phyloP scores from a whole-genome alignment of 2,113 vertebrate species.

The Sturnira hondurensis region DNA sequence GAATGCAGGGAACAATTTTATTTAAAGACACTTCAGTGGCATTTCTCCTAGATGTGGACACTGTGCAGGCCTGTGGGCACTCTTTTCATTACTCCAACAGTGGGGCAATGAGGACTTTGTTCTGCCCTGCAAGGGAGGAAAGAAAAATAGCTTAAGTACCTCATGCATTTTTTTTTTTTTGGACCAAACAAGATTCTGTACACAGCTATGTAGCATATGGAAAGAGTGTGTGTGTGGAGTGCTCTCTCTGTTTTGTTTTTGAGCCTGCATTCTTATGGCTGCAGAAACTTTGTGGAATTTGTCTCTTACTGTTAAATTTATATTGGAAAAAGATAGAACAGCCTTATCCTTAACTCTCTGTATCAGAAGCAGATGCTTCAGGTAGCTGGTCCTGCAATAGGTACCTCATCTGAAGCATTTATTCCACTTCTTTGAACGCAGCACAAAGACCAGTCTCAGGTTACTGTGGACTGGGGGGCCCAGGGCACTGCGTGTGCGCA shows the following conservation, averaged over 20 bases:
- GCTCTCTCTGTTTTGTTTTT: background rate
- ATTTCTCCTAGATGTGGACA: background rate
- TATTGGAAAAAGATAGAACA: background rate
- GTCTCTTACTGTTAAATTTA: background rate
- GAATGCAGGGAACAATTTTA: background rate
- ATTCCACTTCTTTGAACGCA: background rate
- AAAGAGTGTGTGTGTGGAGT: background rate
- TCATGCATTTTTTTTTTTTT: background rate
- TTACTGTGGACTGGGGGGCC: accelerated
- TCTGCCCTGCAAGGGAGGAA: background rate
- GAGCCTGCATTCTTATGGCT: background rate
- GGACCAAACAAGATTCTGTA: background rate
- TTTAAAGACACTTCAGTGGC: background rate
- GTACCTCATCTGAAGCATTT: background rate
- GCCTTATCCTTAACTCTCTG: background rate
- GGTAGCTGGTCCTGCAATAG: background rate
- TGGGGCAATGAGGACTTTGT: background rate
- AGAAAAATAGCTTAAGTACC: background rate
- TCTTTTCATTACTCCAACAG: background rate
- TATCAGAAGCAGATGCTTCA: background rate
- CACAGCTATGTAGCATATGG: too few relatives aligned
- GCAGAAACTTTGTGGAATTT: background rate
- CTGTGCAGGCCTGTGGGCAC: background rate
- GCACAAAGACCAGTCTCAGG: background rate
- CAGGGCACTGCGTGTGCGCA: accelerated